Conservation (phyloP, 2,113 vertebrate species). For the Cavia aperea region DNA sequence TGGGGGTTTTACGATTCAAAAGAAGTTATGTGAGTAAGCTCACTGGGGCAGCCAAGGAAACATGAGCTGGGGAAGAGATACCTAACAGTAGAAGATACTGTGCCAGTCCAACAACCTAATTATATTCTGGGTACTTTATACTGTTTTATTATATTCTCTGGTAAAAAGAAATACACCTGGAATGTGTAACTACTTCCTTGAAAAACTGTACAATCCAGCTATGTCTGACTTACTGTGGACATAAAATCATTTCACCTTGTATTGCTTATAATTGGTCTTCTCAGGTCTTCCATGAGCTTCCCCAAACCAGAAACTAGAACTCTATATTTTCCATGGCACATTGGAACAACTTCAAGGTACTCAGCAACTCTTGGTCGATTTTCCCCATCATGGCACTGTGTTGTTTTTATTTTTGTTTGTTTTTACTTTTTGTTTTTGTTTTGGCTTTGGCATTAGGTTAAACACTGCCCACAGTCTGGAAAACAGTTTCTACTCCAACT, state of each 20-base stretch:
- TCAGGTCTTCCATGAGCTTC: neutral
- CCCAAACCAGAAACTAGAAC: neutral
- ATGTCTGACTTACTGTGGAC: neutral
- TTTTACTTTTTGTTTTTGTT: neutral
- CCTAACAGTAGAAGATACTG: neutral
- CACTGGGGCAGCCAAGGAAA: neutral
- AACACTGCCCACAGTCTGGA: slow-evolving; percentile 19
- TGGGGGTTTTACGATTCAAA: neutral
- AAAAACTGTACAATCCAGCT: neutral
- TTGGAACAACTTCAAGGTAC: neutral
- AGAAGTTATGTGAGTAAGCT: neutral
- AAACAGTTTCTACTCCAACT: neutral
- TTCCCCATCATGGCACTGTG: neutral
- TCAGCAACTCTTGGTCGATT: neutral
- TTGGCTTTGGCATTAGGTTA: neutral
- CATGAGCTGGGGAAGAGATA: neutral
- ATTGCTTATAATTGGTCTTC: neutral
- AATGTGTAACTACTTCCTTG: neutral
- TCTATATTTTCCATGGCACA: neutral
- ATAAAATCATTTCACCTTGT: neutral
- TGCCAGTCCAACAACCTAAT: neutral
- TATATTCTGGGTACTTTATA: neutral
- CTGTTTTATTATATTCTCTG: neutral
- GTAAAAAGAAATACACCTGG: neutral
- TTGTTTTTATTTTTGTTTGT: neutral